phyloP scores from a whole-genome alignment of 2,888 invertebrate genomes.

The Lasioglossum morio region DNA sequence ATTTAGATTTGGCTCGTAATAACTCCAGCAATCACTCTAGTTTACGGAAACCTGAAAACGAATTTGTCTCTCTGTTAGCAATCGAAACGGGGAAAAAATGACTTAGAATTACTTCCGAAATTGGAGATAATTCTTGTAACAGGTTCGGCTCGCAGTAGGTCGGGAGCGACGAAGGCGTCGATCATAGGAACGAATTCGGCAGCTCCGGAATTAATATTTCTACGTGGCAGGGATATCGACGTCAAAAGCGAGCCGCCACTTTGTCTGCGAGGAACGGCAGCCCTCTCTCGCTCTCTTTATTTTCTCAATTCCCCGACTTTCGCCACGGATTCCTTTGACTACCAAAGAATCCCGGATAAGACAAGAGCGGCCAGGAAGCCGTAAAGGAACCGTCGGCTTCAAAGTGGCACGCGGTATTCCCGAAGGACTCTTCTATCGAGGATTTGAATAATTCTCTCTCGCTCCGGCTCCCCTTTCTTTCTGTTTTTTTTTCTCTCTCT shows the following conservation, averaged over 20 bases:
- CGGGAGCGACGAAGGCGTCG: background rate
- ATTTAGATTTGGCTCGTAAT: no score
- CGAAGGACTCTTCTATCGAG: slow-evolving; percentile 63
- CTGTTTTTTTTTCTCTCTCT: background rate
- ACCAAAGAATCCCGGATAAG: slow-evolving; percentile 55
- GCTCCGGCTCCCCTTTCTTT: background rate
- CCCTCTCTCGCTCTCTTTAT: slow-evolving; percentile 16
- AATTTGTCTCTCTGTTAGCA: no score
- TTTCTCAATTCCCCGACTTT: slow-evolving; percentile 42
- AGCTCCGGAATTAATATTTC: slow-evolving; percentile 24
- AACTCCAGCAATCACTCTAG: no score
- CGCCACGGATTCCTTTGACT: slow-evolving; percentile 49
- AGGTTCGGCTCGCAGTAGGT: no score
- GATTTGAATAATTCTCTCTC: slow-evolving; percentile 69
- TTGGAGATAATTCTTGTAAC: no score
- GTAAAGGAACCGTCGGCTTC: slow-evolving; percentile 59
- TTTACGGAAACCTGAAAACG: no score
- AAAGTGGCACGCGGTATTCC: slow-evolving; percentile 69
- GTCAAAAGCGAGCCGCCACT: background rate
- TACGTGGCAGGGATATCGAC: background rate
- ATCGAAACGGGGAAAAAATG: no score
- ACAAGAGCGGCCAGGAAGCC: slow-evolving; percentile 42
- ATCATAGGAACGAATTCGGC: background rate
- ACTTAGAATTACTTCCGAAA: no score
- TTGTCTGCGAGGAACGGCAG: slow-evolving; percentile 5